These are phyloP conservation scores for Drosophila macrospina DNA, from an alignment of 2,888 invertebrate species.

Conservation along the genomic window DNA sequence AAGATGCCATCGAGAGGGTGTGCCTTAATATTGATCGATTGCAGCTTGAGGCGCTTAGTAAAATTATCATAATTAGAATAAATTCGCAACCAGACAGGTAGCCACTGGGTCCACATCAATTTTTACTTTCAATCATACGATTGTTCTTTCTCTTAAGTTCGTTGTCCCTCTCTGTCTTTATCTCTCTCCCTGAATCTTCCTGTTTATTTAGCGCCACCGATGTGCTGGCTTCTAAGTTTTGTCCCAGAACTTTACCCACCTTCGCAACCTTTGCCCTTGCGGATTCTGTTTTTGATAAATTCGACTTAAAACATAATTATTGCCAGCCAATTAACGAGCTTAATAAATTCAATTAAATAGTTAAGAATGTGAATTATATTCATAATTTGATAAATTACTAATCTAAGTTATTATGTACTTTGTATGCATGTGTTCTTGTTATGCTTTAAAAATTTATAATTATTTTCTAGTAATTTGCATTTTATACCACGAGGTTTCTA, in stretches of 20 bases:
- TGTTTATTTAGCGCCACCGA: constrained; percentile 5
- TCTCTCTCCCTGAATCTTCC: neutral
- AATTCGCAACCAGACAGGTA: constrained; percentile 55
- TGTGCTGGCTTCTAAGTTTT: neutral
- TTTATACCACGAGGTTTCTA: too few species aligned
- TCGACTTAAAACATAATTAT: neutral
- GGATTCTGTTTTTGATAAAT: neutral
- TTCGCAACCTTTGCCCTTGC: neutral
- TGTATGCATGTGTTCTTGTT: too few species aligned
- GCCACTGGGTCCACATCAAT: constrained; percentile 18
- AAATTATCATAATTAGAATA: constrained; percentile 82
- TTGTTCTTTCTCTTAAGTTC: neutral
- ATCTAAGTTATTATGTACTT: neutral
- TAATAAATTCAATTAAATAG: neutral
- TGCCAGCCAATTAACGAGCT: neutral
- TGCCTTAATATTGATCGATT: constrained; percentile 80
- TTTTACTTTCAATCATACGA: constrained; percentile 12
- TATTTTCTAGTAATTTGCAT: too few species aligned
- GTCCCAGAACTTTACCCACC: neutral
- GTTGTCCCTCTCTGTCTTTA: too few species aligned
- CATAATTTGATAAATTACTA: neutral
- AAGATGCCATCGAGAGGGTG: constrained; percentile 25
- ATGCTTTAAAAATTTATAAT: too few species aligned
- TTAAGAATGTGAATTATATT: neutral
- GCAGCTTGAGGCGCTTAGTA: constrained; percentile 74